A percentile compares a stretch with the other conserved stretches of the same genome.
phyloP scores from a whole-genome alignment of 92 coral and sea anemone genomes.

The Anthopleura xanthogrammica region DNA sequence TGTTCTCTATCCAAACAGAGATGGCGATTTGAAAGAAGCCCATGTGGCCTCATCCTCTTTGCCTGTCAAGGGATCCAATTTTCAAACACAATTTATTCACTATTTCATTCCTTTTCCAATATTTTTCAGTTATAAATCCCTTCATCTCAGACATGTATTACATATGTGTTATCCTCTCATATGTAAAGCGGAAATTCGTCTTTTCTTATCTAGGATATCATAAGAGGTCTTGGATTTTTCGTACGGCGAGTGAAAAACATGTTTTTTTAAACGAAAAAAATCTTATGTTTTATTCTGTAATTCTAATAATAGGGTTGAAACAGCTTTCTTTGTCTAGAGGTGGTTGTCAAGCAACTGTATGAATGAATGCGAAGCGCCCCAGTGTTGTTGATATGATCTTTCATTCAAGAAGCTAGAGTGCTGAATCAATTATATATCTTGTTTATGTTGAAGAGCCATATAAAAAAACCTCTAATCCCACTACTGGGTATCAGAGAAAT shows the following conservation, averaged over 20 bases:
- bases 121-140: not conserved
- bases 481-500: too few species aligned
- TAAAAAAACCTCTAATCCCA: too few species aligned
- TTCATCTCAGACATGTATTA: not conserved
- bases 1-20: constrained; percentile 2
- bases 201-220: not conserved
- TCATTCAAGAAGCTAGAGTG: not conserved
- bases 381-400: not conserved
- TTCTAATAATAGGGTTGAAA: not conserved
- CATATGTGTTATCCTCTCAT: not conserved
- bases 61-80: too few species aligned
- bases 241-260: not conserved
- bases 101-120: not conserved
- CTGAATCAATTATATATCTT: not conserved
- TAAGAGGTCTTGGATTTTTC: not conserved
- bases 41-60: not conserved
- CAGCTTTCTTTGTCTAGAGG: not conserved
- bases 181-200: not conserved
- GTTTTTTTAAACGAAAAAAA: not conserved
- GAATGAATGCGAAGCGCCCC: not conserved
- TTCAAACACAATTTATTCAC: not conserved
- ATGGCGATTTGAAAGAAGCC: not conserved
- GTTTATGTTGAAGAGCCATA: not conserved
- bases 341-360: not conserved
- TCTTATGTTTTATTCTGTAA: not conserved